Conservation (phyloP, 1,140 invertebrate genomes). For the Choristoneura fumiferana region DNA sequence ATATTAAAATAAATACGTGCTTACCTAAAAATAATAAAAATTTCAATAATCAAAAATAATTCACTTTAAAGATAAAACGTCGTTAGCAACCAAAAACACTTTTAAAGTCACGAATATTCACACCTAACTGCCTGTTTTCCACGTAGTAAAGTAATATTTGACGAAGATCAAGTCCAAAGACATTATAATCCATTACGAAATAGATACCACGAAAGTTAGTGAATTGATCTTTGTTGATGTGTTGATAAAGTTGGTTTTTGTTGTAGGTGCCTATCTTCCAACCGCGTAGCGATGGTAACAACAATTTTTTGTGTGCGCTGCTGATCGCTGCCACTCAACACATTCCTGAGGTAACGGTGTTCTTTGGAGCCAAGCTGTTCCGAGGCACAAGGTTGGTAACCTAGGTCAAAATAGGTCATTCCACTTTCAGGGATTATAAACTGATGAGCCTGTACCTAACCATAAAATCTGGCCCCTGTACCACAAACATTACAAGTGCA, state of each 20-base stretch:
- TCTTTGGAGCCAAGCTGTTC: slow-evolving; percentile 93
- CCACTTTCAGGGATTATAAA: too few species aligned
- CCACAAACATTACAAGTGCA: too few species aligned
- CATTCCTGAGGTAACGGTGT: slow-evolving; percentile 96
- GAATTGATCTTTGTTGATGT: not conserved
- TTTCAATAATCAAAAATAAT: too few species aligned
- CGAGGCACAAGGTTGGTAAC: slow-evolving; percentile 88
- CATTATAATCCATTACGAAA: not conserved
- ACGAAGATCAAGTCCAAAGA: not conserved
- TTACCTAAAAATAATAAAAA: too few species aligned
- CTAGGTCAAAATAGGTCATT: not conserved
- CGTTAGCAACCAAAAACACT: not conserved
- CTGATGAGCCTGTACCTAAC: too few species aligned
- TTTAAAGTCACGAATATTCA: not conserved
- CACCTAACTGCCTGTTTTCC: not conserved
- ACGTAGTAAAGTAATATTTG: not conserved
- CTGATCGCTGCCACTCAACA: slow-evolving; percentile 94
- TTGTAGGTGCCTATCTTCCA: slow-evolving; percentile 94
- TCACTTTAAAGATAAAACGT: too few species aligned
- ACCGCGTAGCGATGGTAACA: slow-evolving; percentile 91
- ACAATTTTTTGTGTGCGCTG: slow-evolving; percentile 94
- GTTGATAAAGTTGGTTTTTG: not conserved
- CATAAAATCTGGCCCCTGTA: too few species aligned
- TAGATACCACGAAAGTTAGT: too few species aligned
- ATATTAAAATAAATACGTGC: too few species aligned